Percentiles rank a stretch among this genome's conserved stretches.
These are phyloP conservation scores for Steinernema feltiae DNA, from an alignment of 1,140 invertebrate species.

Conservation along the genomic window DNA sequence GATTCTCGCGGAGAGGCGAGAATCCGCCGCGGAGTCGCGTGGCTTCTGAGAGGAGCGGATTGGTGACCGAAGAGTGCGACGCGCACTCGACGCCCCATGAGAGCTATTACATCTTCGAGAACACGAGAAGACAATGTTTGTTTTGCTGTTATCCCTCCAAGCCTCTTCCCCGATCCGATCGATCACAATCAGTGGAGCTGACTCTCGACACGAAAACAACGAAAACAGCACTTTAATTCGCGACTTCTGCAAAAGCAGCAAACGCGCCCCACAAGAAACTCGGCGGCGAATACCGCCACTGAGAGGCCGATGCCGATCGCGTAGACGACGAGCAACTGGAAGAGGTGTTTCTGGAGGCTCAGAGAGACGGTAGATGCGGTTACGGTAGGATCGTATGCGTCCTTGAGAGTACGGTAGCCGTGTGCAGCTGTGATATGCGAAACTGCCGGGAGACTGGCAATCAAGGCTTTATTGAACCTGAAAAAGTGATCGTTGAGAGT, in stretches of 20 bases:
- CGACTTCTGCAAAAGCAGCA: background rate
- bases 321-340: conserved; percentile 29
- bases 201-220: background rate
- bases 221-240: background rate
- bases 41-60: background rate
- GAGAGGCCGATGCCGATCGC: conserved; percentile 7
- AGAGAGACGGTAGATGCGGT: conserved; percentile 18
- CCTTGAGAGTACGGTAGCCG: conserved; percentile 29
- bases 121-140: background rate
- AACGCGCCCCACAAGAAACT: background rate
- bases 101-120: background rate
- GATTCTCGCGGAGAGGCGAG: background rate
- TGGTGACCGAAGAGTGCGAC: background rate
- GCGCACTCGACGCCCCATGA: background rate
- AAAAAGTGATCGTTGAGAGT: conserved; percentile 9
- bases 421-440: conserved; percentile 35
- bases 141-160: background rate
- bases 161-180: background rate
- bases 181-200: background rate
- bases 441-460: conserved; percentile 34
- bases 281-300: background rate
- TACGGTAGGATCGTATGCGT: conserved; percentile 21
- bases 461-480: conserved; percentile 37
- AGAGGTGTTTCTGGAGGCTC: conserved; percentile 25
- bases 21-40: background rate